These are phyloP conservation scores for Brachyptera risi DNA, from an alignment of 2,888 invertebrate genomes.

Conservation along the genomic window DNA sequence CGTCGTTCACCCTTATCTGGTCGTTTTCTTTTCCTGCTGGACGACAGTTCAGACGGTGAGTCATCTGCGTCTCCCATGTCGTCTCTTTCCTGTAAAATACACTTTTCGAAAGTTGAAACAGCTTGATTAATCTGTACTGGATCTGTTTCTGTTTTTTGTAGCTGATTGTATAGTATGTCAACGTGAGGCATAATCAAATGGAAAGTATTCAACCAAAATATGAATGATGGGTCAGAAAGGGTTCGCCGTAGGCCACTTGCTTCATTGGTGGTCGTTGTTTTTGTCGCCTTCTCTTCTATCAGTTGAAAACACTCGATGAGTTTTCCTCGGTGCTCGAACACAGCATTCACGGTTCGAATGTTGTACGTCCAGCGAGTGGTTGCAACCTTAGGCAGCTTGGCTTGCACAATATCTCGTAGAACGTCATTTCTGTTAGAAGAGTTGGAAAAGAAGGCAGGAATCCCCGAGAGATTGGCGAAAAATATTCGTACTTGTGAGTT, in stretches of 20 bases:
- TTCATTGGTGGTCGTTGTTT: conserved; percentile 19
- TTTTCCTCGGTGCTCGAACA: conserved; percentile 34
- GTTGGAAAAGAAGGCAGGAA: conserved; percentile 38
- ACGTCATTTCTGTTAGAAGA: conserved; percentile 35
- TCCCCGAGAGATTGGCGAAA: conserved; percentile 36
- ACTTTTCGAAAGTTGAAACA: conserved; percentile 28
- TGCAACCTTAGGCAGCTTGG: conserved; percentile 26
- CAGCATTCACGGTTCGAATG: conserved; percentile 27
- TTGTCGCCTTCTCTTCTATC: conserved; percentile 28
- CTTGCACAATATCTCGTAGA: conserved; percentile 33
- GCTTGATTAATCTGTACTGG: conserved; percentile 19
- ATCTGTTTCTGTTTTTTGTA: conserved; percentile 31
- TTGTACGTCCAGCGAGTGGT: conserved; percentile 34
- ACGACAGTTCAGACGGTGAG: background rate
- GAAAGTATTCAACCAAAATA: conserved; percentile 38
- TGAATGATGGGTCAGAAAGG: conserved; percentile 28
- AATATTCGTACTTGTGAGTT: conserved; percentile 38
- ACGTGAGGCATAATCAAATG: conserved; percentile 36
- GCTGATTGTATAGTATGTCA: conserved; percentile 35
- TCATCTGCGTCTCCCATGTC: background rate
- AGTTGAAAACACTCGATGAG: conserved; percentile 36
- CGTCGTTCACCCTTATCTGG: background rate
- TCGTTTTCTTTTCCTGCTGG: background rate
- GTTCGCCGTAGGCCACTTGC: background rate
- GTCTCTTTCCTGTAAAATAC: conserved; percentile 24